These are phyloP conservation scores for Drosophila quadrilineata DNA, from an alignment of 1,140 invertebrate species.

Conservation along the genomic window DNA sequence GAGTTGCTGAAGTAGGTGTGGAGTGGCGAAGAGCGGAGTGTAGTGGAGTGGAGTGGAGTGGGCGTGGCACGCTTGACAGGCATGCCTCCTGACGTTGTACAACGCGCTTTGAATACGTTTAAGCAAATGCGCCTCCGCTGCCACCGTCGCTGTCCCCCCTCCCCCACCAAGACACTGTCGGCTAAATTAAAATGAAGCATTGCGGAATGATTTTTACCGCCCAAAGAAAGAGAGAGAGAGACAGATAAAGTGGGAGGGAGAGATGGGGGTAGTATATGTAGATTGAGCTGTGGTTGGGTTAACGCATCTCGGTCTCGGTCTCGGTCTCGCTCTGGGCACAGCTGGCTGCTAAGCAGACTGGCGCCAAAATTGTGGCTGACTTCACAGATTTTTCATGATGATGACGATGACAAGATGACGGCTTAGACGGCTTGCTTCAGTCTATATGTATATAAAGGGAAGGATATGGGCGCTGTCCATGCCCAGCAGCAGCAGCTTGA, in stretches of 20 bases:
- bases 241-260: neutral
- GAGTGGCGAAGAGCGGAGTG: no score
- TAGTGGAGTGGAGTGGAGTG: no score
- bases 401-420: constrained; percentile 59
- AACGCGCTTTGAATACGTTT: constrained; percentile 77
- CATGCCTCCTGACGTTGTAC: constrained; percentile 38
- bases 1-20: no score
- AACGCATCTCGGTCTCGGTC: constrained; percentile 65
- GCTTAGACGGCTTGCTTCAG: constrained; percentile 45
- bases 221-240: neutral
- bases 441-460: no score
- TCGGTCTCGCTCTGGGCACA: no score
- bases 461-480: constrained; percentile 1
- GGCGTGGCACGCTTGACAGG: neutral
- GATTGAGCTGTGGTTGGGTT: constrained; percentile 25
- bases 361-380: constrained; percentile 76
- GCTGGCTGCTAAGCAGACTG: constrained; percentile 73
- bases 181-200: constrained; percentile 65
- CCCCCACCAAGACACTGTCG: constrained; percentile 2
- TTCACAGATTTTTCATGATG: constrained; percentile 71
- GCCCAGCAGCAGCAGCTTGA: constrained; percentile 12
- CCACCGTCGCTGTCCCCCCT: no score
- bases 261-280: neutral
- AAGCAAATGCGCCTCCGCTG: constrained; percentile 45
- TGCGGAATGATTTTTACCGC: constrained; percentile 65